These are phyloP conservation scores for Polypterus bichir DNA, from an alignment of 2,113 vertebrate genomes.

Conservation along the genomic window DNA sequence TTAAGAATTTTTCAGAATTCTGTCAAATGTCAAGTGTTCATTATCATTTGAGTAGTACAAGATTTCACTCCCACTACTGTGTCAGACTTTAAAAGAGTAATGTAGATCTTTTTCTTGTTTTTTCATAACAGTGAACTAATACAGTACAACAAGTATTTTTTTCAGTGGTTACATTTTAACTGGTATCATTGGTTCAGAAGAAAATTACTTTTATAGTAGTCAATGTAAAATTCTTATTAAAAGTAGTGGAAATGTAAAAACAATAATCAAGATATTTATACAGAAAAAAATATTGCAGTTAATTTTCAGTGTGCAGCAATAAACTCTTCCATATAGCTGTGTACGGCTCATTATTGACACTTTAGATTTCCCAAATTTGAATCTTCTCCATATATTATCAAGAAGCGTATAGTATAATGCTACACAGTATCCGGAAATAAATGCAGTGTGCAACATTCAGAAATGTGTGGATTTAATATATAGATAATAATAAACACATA, in stretches of 20 bases:
- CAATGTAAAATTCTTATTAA: slow-evolving; percentile 21
- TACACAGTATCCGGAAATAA: too few relatives aligned
- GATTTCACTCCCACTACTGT: slow-evolving; percentile 26
- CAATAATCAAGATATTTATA: too few relatives aligned
- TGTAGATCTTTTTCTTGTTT: slow-evolving; percentile 27
- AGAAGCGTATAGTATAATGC: too few relatives aligned
- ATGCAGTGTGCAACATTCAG: too few relatives aligned
- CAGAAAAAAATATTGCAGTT: too few relatives aligned
- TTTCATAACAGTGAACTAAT: slow-evolving; percentile 34
- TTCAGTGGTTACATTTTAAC: slow-evolving; percentile 20
- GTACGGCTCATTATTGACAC: too few relatives aligned
- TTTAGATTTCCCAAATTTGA: too few relatives aligned
- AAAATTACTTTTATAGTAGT: slow-evolving; percentile 9
- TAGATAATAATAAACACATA: too few relatives aligned
- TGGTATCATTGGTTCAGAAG: slow-evolving; percentile 24
- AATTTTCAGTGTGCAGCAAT: too few relatives aligned
- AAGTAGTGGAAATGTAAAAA: slow-evolving; percentile 5
- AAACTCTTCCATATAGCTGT: too few relatives aligned
- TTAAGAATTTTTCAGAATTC: slow-evolving; percentile 11
- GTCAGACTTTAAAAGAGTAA: slow-evolving; percentile 24
- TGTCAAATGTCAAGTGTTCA: slow-evolving; percentile 28
- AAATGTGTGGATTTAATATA: too few relatives aligned
- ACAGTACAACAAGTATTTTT: slow-evolving; percentile 24
- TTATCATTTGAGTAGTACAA: slow-evolving; percentile 34
- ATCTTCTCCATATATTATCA: too few relatives aligned